Conservation (phyloP, 1,140 invertebrate genomes). For the Drosophila pallidifrons region DNA sequence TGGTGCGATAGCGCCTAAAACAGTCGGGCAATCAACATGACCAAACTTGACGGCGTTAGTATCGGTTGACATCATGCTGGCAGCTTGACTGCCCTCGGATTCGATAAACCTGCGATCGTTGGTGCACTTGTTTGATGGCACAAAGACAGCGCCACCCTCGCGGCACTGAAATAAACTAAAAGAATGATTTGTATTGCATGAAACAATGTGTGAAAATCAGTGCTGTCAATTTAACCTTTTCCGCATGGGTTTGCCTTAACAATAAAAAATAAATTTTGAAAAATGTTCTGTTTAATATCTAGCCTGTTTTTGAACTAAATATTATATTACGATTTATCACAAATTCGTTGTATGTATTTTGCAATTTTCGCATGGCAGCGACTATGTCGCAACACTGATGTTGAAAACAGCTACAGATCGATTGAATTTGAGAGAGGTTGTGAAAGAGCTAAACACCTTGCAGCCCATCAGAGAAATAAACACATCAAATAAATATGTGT, state of each 20-base stretch:
- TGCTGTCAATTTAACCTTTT: too few relatives aligned
- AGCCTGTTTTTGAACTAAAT: too few relatives aligned
- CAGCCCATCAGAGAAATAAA: neutral
- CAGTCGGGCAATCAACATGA: slow-evolving; percentile 90
- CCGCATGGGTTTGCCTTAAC: too few relatives aligned
- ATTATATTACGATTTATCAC: too few relatives aligned
- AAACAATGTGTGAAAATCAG: neutral
- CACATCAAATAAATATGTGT: neutral
- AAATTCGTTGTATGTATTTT: too few relatives aligned
- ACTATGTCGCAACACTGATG: too few relatives aligned
- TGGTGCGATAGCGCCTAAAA: slow-evolving; percentile 92
- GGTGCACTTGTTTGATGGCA: slow-evolving; percentile 90
- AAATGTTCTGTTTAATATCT: too few relatives aligned
- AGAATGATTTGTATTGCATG: neutral
- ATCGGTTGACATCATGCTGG: slow-evolving; percentile 41
- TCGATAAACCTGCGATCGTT: slow-evolving; percentile 92
- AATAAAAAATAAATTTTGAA: too few relatives aligned
- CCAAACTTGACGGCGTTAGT: slow-evolving; percentile 71
- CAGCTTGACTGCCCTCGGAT: slow-evolving; percentile 65
- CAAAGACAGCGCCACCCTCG: slow-evolving; percentile 89
- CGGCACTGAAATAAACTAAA: slow-evolving; percentile 72
- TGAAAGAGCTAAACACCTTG: neutral
- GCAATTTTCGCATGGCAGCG: too few relatives aligned
- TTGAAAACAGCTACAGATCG: neutral
- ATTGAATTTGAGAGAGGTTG: neutral